A percentile compares a stretch with the other conserved stretches of the same genome.
Evolutionary conservation across 1,140 invertebrate species (phyloP).

Genomic region (Phthorimaea operculella): DNA sequence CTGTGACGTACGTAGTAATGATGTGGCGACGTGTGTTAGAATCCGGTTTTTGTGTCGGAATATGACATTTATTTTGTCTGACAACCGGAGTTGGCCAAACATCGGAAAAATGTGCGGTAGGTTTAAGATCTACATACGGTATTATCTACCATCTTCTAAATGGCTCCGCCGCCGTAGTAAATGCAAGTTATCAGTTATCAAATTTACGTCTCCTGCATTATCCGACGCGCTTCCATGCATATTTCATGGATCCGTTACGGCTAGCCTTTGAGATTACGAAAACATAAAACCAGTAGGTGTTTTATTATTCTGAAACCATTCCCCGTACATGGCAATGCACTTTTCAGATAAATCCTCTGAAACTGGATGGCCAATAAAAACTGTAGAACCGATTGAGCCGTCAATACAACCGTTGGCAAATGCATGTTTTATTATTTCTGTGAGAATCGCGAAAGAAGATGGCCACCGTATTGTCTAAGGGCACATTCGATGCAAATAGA

Average conservation of each 20-base stretch:
- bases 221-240: not conserved
- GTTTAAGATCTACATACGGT: no score
- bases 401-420: constrained; percentile 14
- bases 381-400: constrained; percentile 24
- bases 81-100: no score
- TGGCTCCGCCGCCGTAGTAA: not conserved
- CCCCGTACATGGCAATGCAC: constrained; percentile 39
- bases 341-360: constrained; percentile 35
- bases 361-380: constrained; percentile 38
- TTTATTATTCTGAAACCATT: constrained; percentile 40
- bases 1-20: no score
- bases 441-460: not conserved
- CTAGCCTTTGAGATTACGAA: constrained; percentile 19
- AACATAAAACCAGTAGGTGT: constrained; percentile 38
- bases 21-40: no score
- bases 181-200: not conserved
- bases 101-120: no score
- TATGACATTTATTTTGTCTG: no score
- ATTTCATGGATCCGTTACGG: not conserved
- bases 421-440: constrained; percentile 5
- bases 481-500: not conserved
- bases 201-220: not conserved
- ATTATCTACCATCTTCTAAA: no score
- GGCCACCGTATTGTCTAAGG: not conserved
- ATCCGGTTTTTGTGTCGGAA: no score